Evolutionary conservation across 2,888 invertebrate species (phyloP), one percentile per base, ranked within the genome.

Genomic region (Watsonalla binaria): DNA sequence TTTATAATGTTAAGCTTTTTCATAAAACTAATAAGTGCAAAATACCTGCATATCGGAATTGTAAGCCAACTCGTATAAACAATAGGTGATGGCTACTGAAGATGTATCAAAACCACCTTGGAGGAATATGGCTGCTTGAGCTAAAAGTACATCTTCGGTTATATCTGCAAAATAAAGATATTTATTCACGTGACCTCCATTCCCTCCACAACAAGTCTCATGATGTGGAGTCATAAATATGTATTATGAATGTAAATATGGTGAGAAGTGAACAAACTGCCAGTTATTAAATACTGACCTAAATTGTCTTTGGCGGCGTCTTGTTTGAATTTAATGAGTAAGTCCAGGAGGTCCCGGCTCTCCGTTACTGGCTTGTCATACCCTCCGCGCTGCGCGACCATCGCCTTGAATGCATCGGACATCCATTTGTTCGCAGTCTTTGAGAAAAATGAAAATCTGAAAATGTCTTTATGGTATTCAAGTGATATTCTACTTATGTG

Each of bases 51-150:
- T 33, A 0, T 65, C 58, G 5, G 60, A 58, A 8, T 58, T 24
- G 49, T 60, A 59, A 0, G 76, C 72, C 5, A 78, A 47, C 50
- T 76, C 72, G 15, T 74, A 72, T 2, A 54, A 51, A 5, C 50
- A 24, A 46, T 57, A 72, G 5, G 64, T 58, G 0, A 68, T 33
- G 1, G 56, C 46, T 0, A 57, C 51, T 0, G 69, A 68, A 0
- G 63, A 56, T 0, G 73, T 72, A n/a, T 79, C 77, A 35, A 72
- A 76, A 0, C 76, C 79, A 0, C 61, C 79, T 42, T 71, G 66
- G 9, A 79, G 51, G 47, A 79, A 65, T 6, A 71, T 52, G 0
- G 65, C 61, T 0, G 71, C 74, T 46, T 78, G 78, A 4, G 78
- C 66, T 0, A 74, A 42, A 15, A 78, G 45, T n/a, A 72, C 15